Conservation (phyloP, 2,113 vertebrate genomes). For the Cyprinodon variegatus region DNA sequence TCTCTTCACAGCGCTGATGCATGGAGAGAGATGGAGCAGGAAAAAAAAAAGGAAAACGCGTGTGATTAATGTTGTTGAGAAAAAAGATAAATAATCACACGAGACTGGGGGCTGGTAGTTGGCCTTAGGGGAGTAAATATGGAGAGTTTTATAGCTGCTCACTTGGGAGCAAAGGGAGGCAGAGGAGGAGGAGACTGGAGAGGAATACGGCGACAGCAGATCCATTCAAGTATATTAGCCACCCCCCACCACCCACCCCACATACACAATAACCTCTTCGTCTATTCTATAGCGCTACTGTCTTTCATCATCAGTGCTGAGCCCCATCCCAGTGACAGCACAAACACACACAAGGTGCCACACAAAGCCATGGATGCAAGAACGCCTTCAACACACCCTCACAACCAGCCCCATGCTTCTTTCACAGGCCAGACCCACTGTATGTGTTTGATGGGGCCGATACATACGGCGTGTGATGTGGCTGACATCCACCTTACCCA, state of each 20-base stretch:
- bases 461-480: slow-evolving; percentile 77
- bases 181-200: slow-evolving; percentile 58
- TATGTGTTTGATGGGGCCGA: slow-evolving; percentile 77
- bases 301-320: slow-evolving; percentile 78
- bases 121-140: slow-evolving; percentile 83
- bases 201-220: slow-evolving; percentile 71
- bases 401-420: slow-evolving; percentile 54
- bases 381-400: slow-evolving; percentile 41
- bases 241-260: slow-evolving; percentile 27
- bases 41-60: slow-evolving; percentile 41
- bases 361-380: slow-evolving; percentile 52
- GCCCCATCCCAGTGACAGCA: slow-evolving; percentile 65
- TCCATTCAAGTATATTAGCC: slow-evolving; percentile 81
- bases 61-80: slow-evolving; percentile 81
- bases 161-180: slow-evolving; percentile 68
- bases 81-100: slow-evolving; percentile 82
- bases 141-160: slow-evolving; percentile 81
- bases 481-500: slow-evolving; percentile 57
- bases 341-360: slow-evolving; percentile 38
- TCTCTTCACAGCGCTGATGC: slow-evolving; percentile 63
- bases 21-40: slow-evolving; percentile 52
- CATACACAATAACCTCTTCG: slow-evolving; percentile 74
- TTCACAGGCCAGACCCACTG: slow-evolving; percentile 69
- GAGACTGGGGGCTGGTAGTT: slow-evolving; percentile 81
- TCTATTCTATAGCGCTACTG: slow-evolving; percentile 71